phyloP scores from a whole-genome alignment of 2,797 vertebrate genomes.

The Calcarius lapponicus region DNA sequence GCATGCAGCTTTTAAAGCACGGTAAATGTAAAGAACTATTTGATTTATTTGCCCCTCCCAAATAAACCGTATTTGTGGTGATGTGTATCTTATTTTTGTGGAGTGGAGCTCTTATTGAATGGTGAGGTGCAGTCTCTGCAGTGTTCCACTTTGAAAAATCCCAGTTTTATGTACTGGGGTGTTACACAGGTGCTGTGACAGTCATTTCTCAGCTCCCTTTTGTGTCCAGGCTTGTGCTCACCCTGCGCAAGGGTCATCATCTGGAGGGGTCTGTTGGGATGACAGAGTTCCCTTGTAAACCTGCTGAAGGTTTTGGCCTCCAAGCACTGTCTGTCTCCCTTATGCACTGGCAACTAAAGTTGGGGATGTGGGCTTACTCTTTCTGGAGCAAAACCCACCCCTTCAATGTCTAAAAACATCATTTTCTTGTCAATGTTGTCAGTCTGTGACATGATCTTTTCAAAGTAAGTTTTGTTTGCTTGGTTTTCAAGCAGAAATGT shows the following conservation, averaged over 20 bases:
- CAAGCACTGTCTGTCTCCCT: neutral
- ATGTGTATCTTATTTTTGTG: neutral
- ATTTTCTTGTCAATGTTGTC: neutral
- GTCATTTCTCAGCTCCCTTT: neutral
- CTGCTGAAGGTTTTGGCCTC: neutral
- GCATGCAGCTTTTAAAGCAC: neutral
- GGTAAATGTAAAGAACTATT: neutral
- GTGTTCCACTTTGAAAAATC: neutral
- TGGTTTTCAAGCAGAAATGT: neutral
- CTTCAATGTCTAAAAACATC: neutral
- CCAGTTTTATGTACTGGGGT: accelerated
- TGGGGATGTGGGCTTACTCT: neutral
- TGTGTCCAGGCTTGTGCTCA: neutral
- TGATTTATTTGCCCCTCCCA: neutral
- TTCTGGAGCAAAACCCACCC: neutral
- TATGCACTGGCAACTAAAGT: accelerated
- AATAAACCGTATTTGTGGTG: neutral
- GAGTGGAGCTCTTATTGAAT: accelerated
- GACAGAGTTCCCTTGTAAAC: neutral
- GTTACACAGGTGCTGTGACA: neutral
- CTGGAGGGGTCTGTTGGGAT: neutral
- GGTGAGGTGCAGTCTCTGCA: neutral
- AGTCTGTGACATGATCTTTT: neutral
- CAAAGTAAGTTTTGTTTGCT: neutral
- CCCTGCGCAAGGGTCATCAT: neutral